Conservation (phyloP, 1,140 invertebrate genomes). For the Aphidius gifuensis region DNA sequence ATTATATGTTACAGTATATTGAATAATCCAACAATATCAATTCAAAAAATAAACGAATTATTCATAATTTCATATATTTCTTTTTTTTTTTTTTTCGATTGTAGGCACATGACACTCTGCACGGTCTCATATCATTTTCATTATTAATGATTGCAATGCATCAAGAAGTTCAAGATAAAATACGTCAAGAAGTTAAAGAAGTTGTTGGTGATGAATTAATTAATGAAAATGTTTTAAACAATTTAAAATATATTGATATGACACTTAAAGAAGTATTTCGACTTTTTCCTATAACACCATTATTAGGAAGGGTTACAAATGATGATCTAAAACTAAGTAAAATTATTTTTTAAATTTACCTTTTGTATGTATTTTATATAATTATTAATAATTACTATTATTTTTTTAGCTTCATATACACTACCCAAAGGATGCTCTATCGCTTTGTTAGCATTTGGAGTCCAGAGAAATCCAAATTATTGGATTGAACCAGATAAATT, state of each 20-base stretch:
- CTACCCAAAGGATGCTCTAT: slow-evolving; percentile 28
- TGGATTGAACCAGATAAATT: slow-evolving; percentile 68
- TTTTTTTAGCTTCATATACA: slow-evolving; percentile 24
- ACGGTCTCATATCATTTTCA: background rate
- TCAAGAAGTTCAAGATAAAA: slow-evolving; percentile 35
- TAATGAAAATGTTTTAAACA: slow-evolving; percentile 56
- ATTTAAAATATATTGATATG: slow-evolving; percentile 61
- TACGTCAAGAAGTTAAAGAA: slow-evolving; percentile 54
- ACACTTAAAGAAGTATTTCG: slow-evolving; percentile 62
- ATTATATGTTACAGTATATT: too few relatives aligned
- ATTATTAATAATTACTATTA: background rate
- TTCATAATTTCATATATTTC: background rate
- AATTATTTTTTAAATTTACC: background rate
- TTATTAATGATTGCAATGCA: slow-evolving; percentile 8
- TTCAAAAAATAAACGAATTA: too few relatives aligned
- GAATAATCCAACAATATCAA: too few relatives aligned
- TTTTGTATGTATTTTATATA: background rate
- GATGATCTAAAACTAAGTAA: slow-evolving; percentile 47
- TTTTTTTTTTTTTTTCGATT: background rate
- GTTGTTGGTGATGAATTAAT: slow-evolving; percentile 54
- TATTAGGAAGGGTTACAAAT: slow-evolving; percentile 53
- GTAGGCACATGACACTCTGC: background rate
- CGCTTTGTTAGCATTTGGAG: slow-evolving; percentile 22
- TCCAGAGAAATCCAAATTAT: slow-evolving; percentile 59
- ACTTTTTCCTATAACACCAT: slow-evolving; percentile 60